Percentiles rank a stretch among this genome's conserved stretches.
Conservation (phyloP, 2,113 vertebrate genomes). For the Addax nasomaculatus region DNA sequence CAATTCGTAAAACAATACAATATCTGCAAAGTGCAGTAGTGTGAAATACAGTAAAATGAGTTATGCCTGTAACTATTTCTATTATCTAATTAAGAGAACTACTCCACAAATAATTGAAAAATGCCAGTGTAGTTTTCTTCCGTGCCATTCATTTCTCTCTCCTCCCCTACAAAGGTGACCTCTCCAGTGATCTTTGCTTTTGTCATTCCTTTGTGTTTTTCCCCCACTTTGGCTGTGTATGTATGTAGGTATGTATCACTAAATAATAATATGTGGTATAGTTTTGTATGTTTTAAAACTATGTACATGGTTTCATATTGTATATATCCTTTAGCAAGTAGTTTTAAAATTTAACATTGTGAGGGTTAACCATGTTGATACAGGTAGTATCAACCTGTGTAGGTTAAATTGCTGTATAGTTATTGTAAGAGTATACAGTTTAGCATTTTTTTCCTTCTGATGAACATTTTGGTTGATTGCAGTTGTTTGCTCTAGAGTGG, state of each 20-base stretch:
- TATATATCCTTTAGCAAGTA: not conserved
- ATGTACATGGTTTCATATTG: not conserved
- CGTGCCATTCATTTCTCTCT: not conserved
- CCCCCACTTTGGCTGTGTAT: not conserved
- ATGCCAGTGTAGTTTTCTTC: not conserved
- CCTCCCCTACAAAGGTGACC: not conserved
- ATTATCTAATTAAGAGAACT: not conserved
- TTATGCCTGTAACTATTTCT: not conserved
- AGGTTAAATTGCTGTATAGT: not conserved
- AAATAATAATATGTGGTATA: not conserved
- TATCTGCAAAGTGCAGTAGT: not conserved
- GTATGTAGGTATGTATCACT: not conserved
- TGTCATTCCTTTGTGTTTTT: not conserved
- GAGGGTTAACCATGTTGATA: not conserved
- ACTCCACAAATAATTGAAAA: not conserved
- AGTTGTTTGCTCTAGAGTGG: not conserved
- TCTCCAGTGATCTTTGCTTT: not conserved
- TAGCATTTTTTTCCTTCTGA: not conserved
- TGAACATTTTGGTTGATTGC: not conserved
- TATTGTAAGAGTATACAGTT: not conserved
- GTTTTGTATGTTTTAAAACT: not conserved
- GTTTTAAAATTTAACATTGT: conserved; percentile 24
- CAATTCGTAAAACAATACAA: not conserved
- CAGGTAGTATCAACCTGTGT: not conserved
- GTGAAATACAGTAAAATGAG: not conserved